Evolutionary conservation across 2,888 invertebrate genomes (phyloP).

Genomic region (Autographa gamma): DNA sequence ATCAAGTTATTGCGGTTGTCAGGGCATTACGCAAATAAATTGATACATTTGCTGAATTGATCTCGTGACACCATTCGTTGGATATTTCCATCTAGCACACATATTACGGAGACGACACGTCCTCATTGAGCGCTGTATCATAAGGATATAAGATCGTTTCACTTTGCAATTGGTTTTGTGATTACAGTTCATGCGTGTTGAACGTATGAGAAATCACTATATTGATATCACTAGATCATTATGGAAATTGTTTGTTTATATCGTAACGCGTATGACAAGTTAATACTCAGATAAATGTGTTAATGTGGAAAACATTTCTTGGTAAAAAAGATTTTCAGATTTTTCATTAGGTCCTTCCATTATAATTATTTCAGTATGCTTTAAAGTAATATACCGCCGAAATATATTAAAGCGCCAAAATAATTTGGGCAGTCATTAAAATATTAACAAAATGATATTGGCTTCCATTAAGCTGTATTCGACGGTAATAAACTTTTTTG

Average conservation of each 20-base stretch:
- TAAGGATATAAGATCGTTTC: not conserved
- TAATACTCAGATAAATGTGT: no score
- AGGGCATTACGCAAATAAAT: conserved; percentile 31
- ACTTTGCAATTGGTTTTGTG: not conserved
- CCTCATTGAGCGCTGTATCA: not conserved
- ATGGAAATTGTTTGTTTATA: no score
- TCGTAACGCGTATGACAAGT: no score
- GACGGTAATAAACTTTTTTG: conserved; percentile 12
- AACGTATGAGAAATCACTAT: no score
- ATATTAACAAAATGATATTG: conserved; percentile 28
- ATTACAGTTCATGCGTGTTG: not conserved
- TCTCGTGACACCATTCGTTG: conserved; percentile 21
- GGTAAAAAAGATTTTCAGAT: not conserved
- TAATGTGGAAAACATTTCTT: not conserved
- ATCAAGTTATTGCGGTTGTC: conserved; percentile 29
- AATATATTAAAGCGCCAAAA: conserved; percentile 12
- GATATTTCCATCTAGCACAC: conserved; percentile 15
- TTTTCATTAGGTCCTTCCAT: conserved; percentile 11
- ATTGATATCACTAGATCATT: no score
- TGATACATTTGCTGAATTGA: conserved; percentile 18
- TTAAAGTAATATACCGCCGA: conserved; percentile 6
- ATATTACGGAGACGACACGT: conserved; percentile 1
- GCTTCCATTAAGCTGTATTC: conserved; percentile 15
- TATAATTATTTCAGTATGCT: not conserved
- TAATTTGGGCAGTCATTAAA: conserved; percentile 19